Evolutionary conservation across 1,140 invertebrate genomes (phyloP), one percentile per base, ranked within the genome.

Genomic region (Magallana gigas): DNA sequence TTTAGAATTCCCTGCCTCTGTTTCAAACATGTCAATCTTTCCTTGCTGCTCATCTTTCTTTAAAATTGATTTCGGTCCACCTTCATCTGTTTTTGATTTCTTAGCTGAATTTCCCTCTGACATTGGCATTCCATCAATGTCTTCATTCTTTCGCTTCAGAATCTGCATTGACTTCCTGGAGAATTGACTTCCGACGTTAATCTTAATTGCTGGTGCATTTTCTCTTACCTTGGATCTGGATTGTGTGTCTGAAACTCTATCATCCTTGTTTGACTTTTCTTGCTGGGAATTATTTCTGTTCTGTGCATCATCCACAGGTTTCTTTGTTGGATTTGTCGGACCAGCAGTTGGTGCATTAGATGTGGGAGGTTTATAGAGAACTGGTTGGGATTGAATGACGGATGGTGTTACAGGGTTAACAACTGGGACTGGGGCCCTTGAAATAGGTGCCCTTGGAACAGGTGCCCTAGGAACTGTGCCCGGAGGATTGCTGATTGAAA

Each of bases 141-240:
- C 68, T 76, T 76, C 68, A 76, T 29, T 76, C 18, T 76, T 76
- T 76, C 68, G 18, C 23, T 76, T 76, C 0, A 76, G 23, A 12
- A 76, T 12, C 68, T 76, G 23, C 68, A 76, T 76, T 76, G 68
- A 76, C 23, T 76, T 76, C 68, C 12, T 76, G 68, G 68, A 76
- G 23, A 76, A 76, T 12, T 76, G 68, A 76, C 68, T 76, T 36
- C 68, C 68, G 36, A 76, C 68, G 36, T 76, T 76, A 11, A 71
- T 76, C 23, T 76, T 76, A 76, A 76, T 76, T 8, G 68, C 23
- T 29, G 68, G 68, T 76, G 68, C 68, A 76, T 29, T 76, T 18
- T 76, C 68, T 23, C 68, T 76, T 11, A 8, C 68, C 36, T 76
- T 76, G 36, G 68, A 76, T 23, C 36, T 76, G 9, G 68, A 76